Base-by-base conservation (phyloP, 2,113 vertebrate species). In the Poeciliopsis occidentalis region DNA sequence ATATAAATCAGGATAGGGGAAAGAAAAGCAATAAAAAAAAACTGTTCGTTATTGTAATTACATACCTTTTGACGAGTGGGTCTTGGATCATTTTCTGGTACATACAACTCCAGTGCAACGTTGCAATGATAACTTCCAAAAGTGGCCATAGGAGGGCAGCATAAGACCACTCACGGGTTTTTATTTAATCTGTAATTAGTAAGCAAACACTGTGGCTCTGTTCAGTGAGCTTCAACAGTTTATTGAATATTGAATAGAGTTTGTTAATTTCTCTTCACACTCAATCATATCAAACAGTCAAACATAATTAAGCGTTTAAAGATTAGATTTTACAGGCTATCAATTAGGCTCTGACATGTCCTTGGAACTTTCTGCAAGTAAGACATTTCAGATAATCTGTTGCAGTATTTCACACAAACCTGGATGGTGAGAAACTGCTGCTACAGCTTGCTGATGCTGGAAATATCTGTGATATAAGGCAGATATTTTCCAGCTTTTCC, bases 141-240 rank as follows among this genome's bases (percentile, higher is more conserved):
- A 17, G 0, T 61, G 70, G 24, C 78, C 91, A 86, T 80, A 31
- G 67, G 90, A 17, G 83, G 86, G 89, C 37, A 91, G 63, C 64
- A 87, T 81, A 32, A 85, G 84, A 89, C 85, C 81, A 87, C 24
- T 10, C 60, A 86, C 64, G 1, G 0, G 0, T 60, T 70, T 65
- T 65, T 17, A 19, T 19, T 39, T 12, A 17, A 70, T 54, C 3
- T 32, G n/a, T 26, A 64, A 60, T 19, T 65, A 22, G 31, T 32
- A 34, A 54, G 24, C 57, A 24, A 71, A 70, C 37, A 68, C 15
- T 27, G 61, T 47, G 67, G 3, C 27, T 31, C 12, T 68, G 64
- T 27, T 44, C 32, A 69, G 22, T 24, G 47, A 30, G 41, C 31
- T 61, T 63, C 47, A 61, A 51, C 37, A 47, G 24, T 73, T 69